Percentiles rank a stretch among this genome's conserved stretches.
These are phyloP conservation scores for Scaptodrosophila lebanonensis DNA, from an alignment of 1,140 invertebrate genomes.

Conservation along the genomic window DNA sequence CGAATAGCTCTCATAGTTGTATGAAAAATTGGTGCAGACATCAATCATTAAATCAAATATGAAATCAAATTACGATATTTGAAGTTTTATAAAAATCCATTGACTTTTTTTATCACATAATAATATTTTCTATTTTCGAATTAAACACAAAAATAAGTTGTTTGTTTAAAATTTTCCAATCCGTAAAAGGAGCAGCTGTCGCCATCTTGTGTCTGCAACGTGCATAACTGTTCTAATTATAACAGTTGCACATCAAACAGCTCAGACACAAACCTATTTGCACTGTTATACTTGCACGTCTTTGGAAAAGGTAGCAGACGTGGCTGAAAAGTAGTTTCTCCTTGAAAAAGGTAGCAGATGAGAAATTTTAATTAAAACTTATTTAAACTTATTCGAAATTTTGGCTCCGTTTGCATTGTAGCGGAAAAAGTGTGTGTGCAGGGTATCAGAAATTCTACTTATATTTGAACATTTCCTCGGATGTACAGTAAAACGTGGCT, in stretches of 20 bases:
- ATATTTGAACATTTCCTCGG: too few relatives aligned
- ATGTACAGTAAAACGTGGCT: too few relatives aligned
- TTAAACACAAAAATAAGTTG: neutral
- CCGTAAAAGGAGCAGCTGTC: conserved; percentile 5
- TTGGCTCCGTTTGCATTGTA: too few relatives aligned
- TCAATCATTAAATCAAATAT: neutral
- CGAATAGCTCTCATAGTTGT: too few relatives aligned
- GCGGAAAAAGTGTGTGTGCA: too few relatives aligned
- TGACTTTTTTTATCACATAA: neutral
- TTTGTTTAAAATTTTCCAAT: neutral
- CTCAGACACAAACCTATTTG: conserved; percentile 22
- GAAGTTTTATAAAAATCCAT: neutral
- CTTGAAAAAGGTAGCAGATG: neutral
- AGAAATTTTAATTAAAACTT: too few relatives aligned
- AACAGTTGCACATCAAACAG: conserved; percentile 7
- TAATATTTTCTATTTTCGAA: neutral
- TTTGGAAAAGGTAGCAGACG: neutral
- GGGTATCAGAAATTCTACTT: too few relatives aligned
- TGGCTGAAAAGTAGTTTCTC: conserved; percentile 3
- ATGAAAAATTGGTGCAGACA: too few relatives aligned
- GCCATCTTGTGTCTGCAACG: conserved; percentile 37
- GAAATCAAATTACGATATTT: neutral
- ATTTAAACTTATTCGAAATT: too few relatives aligned
- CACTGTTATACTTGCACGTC: neutral
- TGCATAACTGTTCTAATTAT: conserved; percentile 32